Evolutionary conservation across 2,888 invertebrate species (phyloP), one percentile per base, ranked within the genome.

Genomic region (Amblyjoppa proteus): DNA sequence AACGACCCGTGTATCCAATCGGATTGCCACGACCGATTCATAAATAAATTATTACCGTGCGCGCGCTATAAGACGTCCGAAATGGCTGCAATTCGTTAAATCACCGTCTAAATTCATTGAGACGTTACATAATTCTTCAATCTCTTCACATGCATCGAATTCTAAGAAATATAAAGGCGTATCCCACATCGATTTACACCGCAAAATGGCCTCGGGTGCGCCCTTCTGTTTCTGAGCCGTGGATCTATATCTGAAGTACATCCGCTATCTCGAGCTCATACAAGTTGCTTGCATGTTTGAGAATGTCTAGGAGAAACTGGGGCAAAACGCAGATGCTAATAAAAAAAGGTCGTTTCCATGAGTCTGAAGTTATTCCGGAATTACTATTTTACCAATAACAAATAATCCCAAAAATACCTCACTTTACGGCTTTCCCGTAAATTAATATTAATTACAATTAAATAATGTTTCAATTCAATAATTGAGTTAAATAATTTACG

Each of bases 1-100:
- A 56, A 25, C 70, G 70, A 83, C 70, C 31, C 34, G 51, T 70
- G 69, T 41, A 75, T 41, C 45, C 56, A 74, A 75, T 75, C 83
- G 45, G 75, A 83, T 75, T 79, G 83, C 75, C 74, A 74, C 69
- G 79, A 28, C 61, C 70, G 61, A 75, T 79, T 45, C 79, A 75
- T 70, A 79, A 83, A 83, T 83, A 79, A 79, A 83, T 79, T 25
- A 79, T 79, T 61, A 83, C 75, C 70, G 49, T n/a, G 25, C 25
- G 3, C 58, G 58, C 70, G 61, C 56, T 61, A 49, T 58, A 70
- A n/a, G 71, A 69, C 66, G 51, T 70, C 53, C 64, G 61, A 78
- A 83, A 78, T 51, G 68, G 68, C 69, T 45, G 25, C 77, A 71
- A 66, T 58, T 76, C 71, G 64, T 73, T 28, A 56, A 75, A 84